A percentile compares a stretch with the other conserved stretches of the same genome.
These are phyloP conservation scores for Diorhabda elongata DNA, from an alignment of 1,140 invertebrate genomes.

Conservation along the genomic window DNA sequence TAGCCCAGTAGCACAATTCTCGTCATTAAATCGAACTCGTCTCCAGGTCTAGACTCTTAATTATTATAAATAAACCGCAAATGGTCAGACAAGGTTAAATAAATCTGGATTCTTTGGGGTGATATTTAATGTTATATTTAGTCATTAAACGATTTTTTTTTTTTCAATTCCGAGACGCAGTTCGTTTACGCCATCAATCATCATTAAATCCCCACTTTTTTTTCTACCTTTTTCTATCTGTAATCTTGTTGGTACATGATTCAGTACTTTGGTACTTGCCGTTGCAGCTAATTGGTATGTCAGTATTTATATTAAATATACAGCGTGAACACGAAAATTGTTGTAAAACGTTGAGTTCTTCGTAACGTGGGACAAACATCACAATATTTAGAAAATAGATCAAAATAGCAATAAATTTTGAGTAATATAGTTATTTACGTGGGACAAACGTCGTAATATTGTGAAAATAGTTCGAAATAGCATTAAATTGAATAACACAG, in stretches of 20 bases:
- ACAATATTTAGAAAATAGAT: too few species aligned
- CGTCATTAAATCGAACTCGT: not conserved
- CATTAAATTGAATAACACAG: too few species aligned
- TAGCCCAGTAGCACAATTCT: too few species aligned
- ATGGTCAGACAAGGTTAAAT: slow-evolving; percentile 2
- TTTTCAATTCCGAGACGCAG: not conserved
- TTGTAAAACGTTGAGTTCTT: too few species aligned
- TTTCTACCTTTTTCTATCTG: not conserved
- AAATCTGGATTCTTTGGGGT: not conserved
- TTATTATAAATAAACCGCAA: not conserved
- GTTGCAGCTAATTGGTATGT: not conserved
- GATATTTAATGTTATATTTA: slow-evolving; percentile 1
- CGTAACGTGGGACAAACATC: too few species aligned
- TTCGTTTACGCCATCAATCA: not conserved
- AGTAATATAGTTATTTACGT: too few species aligned
- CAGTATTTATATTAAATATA: not conserved
- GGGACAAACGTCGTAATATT: too few species aligned
- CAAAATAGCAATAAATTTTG: too few species aligned
- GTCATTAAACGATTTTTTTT: slow-evolving; percentile 1
- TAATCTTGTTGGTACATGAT: slow-evolving; percentile 1
- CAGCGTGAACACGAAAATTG: too few species aligned
- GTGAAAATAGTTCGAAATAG: too few species aligned
- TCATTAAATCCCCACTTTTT: not conserved
- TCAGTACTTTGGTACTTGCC: not conserved
- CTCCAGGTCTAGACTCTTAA: slow-evolving; percentile 1